Evolutionary conservation across 2,797 vertebrate species (phyloP), one percentile per base, ranked within the genome.

Genomic region (Fistularia commersonii): DNA sequence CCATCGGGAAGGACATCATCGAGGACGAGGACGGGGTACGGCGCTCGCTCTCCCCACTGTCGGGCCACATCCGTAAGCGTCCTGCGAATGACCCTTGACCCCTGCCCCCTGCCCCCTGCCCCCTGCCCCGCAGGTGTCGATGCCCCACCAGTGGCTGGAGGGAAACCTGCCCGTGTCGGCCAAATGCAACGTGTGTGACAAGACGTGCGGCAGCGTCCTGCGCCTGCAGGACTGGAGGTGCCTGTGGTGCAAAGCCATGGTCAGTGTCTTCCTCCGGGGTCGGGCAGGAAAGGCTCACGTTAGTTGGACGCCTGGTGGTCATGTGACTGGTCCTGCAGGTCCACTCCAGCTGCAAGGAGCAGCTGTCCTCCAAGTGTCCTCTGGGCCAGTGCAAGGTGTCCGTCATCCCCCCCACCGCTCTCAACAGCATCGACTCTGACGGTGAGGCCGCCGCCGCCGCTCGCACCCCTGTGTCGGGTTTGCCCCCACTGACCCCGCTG

Each of bases 71-170:
- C 13, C 8, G 42, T 10, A 8, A 8, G 13, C 7, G 8, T 37
- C 6, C 33, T 1, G 37, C 39, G 3, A 44, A 51, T 0, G 8
- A 23, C 45, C 43, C 44, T n/a, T 54, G 34, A 13, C 8, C 3
- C 13, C 8, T 44, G 9, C 32, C 9, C 23, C 12, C 9, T 64
- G 32, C 3, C 34, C 41, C 34, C 7, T 42, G 62, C 23, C 6
- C 32, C 42, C 15, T 5, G 43, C 68, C 8, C 35, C 6, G 37
- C 77, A 98, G 96, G 93, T 98, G 45, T 94, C 93, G 0, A 98
- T 99, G 96, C 96, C 96, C 7, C 96, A 99, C 68, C 96, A 99
- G 85, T 98, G 96, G 96, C 52, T 98, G 67, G 96, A 99, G 69
- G 96, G 96, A 37, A 99, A 99, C 78, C 87, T 99, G 4, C 93